A percentile compares a stretch with the other conserved stretches of the same genome.
These are phyloP conservation scores for Lineus longissimus DNA, from an alignment of 1,140 invertebrate genomes.

Conservation along the genomic window DNA sequence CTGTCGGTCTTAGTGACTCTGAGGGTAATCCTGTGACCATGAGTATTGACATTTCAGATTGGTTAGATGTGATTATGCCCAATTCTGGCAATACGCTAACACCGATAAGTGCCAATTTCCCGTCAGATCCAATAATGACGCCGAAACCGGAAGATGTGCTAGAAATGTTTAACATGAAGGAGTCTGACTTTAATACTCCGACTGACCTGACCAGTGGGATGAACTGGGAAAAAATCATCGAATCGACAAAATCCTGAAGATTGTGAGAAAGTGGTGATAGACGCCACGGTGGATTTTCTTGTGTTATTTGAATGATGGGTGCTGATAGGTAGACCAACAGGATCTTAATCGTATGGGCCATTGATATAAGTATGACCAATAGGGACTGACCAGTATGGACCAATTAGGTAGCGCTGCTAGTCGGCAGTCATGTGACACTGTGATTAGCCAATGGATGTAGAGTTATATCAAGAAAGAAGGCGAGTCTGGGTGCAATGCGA, in stretches of 20 bases:
- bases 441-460: too few species aligned
- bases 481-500: too few species aligned
- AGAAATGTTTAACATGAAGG: slow-evolving; percentile 69
- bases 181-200: slow-evolving; percentile 63
- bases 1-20: slow-evolving; percentile 30
- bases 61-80: slow-evolving; percentile 67
- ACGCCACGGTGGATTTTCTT: too few species aligned
- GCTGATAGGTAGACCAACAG: too few species aligned
- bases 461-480: too few species aligned
- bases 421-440: too few species aligned
- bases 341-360: too few species aligned
- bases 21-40: slow-evolving; percentile 49
- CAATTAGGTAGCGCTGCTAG: too few species aligned
- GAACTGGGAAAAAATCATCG: slow-evolving; percentile 45
- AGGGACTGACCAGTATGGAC: too few species aligned
- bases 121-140: slow-evolving; percentile 63
- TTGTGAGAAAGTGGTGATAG: too few species aligned
- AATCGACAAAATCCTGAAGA: slow-evolving; percentile 15
- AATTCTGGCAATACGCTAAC: slow-evolving; percentile 38
- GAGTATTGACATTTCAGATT: slow-evolving; percentile 70
- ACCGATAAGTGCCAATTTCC: slow-evolving; percentile 41
- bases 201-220: slow-evolving; percentile 55
- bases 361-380: too few species aligned
- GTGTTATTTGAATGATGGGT: too few species aligned
- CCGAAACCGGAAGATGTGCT: slow-evolving; percentile 62